Conservation (phyloP, 2,888 invertebrate genomes). For the Dascillus cervinus region DNA sequence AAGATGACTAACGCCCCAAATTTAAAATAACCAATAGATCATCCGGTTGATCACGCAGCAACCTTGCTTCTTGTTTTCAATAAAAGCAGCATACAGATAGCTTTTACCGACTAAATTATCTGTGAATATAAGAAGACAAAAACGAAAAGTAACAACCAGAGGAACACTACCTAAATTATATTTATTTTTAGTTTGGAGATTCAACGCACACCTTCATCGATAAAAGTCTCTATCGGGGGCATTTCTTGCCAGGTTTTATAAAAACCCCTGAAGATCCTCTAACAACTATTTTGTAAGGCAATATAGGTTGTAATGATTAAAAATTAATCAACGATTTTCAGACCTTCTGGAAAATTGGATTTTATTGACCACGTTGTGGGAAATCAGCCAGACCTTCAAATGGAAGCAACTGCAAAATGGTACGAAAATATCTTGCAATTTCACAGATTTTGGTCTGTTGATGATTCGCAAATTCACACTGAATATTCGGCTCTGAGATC, state of each 20-base stretch:
- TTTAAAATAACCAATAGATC: too few species aligned
- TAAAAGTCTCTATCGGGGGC: slow-evolving; percentile 70
- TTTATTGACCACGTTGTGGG: slow-evolving; percentile 97
- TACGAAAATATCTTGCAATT: slow-evolving; percentile 67
- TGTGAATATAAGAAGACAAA: too few species aligned
- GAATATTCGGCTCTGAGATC: slow-evolving; percentile 95
- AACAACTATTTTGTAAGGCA: slow-evolving; percentile 52
- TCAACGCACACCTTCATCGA: slow-evolving; percentile 94
- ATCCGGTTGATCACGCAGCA: too few species aligned
- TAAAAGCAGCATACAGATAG: too few species aligned
- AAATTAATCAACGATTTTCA: slow-evolving; percentile 30
- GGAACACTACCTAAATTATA: too few species aligned
- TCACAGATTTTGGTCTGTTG: slow-evolving; percentile 95
- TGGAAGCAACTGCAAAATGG: slow-evolving; percentile 90
- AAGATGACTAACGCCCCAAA: too few species aligned
- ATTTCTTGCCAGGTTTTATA: slow-evolving; percentile 81
- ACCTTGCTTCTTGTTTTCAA: too few species aligned
- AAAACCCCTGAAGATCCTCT: slow-evolving; percentile 51
- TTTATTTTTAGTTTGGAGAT: slow-evolving; percentile 77
- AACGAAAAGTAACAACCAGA: too few species aligned
- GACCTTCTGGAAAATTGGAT: slow-evolving; percentile 65
- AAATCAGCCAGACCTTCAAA: slow-evolving; percentile 87
- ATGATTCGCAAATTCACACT: slow-evolving; percentile 91
- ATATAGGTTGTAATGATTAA: slow-evolving; percentile 2
- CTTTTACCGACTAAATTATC: too few species aligned